Conservation (phyloP, 2,113 vertebrate genomes). For the Cariama cristata region DNA sequence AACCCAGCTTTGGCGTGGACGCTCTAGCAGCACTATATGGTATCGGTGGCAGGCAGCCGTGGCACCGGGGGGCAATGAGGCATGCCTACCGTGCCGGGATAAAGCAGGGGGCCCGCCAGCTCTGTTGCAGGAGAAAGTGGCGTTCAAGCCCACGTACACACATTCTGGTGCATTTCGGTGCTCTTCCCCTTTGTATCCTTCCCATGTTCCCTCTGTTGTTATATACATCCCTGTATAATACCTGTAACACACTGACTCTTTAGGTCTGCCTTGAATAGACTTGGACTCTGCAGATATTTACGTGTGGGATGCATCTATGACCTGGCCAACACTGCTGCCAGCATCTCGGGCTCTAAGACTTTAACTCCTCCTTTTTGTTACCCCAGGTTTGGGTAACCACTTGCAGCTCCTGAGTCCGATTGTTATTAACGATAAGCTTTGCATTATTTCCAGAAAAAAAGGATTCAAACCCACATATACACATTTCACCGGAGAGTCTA, state of each 20-base stretch:
- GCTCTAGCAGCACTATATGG: neutral
- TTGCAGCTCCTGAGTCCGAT: neutral
- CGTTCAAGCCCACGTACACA: neutral
- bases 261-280: neutral
- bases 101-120: neutral
- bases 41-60: neutral
- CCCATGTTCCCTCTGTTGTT: neutral
- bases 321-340: no score
- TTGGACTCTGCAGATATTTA: neutral
- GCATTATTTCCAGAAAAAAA: neutral
- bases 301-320: accelerated
- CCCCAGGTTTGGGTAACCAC: neutral
- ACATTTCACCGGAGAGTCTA: neutral
- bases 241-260: neutral
- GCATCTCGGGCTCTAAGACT: neutral
- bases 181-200: neutral
- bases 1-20: neutral
- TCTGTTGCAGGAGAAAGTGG: neutral
- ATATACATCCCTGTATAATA: no score
- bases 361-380: neutral
- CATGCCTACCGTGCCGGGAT: neutral
- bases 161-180: neutral
- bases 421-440: neutral
- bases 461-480: neutral
- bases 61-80: neutral